Base-by-base conservation (phyloP, 92 coral and sea anemone species). In the Epizoanthus stellaris region DNA sequence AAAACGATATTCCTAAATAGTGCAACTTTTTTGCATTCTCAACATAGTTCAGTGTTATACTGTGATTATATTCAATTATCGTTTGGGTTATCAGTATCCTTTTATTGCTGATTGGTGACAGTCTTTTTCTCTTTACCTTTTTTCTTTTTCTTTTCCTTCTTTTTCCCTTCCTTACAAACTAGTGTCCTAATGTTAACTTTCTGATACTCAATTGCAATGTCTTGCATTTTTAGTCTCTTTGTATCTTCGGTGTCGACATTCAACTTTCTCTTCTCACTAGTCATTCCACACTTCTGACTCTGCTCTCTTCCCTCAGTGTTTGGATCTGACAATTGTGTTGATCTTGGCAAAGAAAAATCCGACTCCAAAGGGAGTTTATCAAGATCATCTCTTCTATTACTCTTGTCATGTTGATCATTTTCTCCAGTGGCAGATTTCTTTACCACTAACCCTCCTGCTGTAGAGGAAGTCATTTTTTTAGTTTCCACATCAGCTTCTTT, bases 101-200 rank as follows among this genome's bases (percentile, higher is more conserved):
- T 6, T 1, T 52, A 13, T 52, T 52, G 56, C 11, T 52, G 56
- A 52, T 9, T 52, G 56, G 56, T 9, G 14, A 11, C 2, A 52
- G 14, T 52, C 56, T 52, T 52, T 9, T 52, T 52, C 56, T 52
- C 12, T 45, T 52, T 52, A 15, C 56, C 56, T 52, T 11, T 52
- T 52, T 2, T 52, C 10, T 13, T 52, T 52, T 52, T 52, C 12
- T 13, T 52, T 52, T 62, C 47, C 82, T 36, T 77, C 70, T 36
- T 77, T 38, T 77, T 77, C n/a, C 82, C 57, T 77, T 77, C 68
- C 70, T 40, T 77, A 65, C 82, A 77, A n/a, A n/a, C 49, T 1
- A 77, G 70, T 34, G 82, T 77, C 34, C 64, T 77, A 34, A 77
- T 21, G 59, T 62, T 77, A 61, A 61, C 30, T 62, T 77, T 61